phyloP scores from a whole-genome alignment of 2,888 invertebrate species.

The Lymantria monacha region DNA sequence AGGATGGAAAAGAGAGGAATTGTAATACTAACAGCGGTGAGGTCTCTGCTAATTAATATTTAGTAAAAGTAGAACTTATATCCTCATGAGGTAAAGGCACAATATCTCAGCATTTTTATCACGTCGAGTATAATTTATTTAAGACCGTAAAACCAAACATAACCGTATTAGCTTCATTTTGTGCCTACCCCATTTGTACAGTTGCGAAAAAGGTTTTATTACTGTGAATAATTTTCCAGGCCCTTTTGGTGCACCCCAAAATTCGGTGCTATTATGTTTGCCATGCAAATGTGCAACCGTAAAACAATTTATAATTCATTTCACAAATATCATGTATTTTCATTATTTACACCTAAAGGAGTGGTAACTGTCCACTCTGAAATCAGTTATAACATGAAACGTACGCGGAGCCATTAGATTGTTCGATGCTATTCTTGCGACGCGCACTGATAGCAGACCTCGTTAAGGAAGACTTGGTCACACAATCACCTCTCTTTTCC shows the following conservation, averaged over 20 bases:
- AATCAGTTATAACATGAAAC: background rate
- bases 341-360: background rate
- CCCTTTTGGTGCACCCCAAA: too few species aligned
- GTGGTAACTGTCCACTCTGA: background rate
- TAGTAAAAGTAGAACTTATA: background rate
- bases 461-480: background rate
- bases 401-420: slow-evolving; percentile 1
- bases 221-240: too few species aligned
- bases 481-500: slow-evolving; percentile 1
- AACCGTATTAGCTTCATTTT: too few species aligned
- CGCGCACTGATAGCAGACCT: background rate
- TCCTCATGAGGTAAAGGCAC: background rate
- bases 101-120: too few species aligned
- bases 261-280: too few species aligned
- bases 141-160: too few species aligned
- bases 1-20: background rate
- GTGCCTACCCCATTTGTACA: too few species aligned
- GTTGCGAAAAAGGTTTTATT: too few species aligned
- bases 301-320: too few species aligned
- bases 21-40: background rate
- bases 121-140: too few species aligned
- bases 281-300: too few species aligned
- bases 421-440: slow-evolving; percentile 1
- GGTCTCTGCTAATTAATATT: too few species aligned
- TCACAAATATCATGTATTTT: background rate